Evolutionary conservation across 2,797 vertebrate species (phyloP), one percentile per base, ranked within the genome.

Genomic region (Carduelis carduelis): DNA sequence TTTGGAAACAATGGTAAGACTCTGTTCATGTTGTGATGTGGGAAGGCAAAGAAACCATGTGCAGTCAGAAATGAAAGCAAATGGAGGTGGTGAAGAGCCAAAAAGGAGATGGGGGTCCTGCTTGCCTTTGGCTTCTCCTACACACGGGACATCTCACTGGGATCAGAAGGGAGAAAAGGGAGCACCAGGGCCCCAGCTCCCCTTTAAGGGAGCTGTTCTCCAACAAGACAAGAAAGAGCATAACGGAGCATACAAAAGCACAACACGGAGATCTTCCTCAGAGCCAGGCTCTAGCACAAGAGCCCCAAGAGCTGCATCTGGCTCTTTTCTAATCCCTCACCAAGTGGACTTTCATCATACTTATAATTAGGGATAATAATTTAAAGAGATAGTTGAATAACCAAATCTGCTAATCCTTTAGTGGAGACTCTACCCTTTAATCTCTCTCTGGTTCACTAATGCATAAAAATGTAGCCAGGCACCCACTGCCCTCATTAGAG

Each of bases 321-420:
- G 55, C 86, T 93, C 59, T 87, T 84, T 93, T 76, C 77, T 96
- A 93, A 92, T 96, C 87, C 86, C 88, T 89, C 76, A 76, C 82
- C 83, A 96, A 75, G n/a, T 76, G 57, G 85, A 94, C 87, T 93
- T 89, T 89, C 78, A 86, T 74, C 78, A 77, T 84, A 69, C 46
- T 77, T 68, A 59, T 95, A 97, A 94, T 96, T 91, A 96, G 86
- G 79, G 72, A 95, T 82, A 96, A 93, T 89, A 96, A 94, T 93
- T 95, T 96, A 95, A 96, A 96, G 71, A 96, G 91, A 93, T 50
- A 83, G 90, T 27, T 94, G 92, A 93, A 83, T 78, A 75, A 57
- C 93, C 90, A 94, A 95, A 97, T 96, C 89, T 97, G 79, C 80
- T 97, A 93, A 95, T 70, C 83, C 64, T 93, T 96, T 77, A 88